phyloP scores from a whole-genome alignment of 2,113 vertebrate genomes.

The Myotis yumanensis region DNA sequence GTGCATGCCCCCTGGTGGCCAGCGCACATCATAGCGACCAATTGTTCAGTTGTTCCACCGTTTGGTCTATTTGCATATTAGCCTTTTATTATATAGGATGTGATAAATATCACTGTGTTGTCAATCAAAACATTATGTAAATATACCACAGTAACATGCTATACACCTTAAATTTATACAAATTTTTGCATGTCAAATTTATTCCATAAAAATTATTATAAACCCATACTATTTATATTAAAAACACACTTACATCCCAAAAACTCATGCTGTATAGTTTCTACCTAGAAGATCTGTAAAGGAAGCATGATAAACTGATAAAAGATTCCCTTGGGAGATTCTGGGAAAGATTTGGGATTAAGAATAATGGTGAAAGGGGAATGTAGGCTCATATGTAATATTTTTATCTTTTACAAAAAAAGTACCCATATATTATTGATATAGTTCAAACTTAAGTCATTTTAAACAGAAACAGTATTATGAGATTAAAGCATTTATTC shows the following conservation, averaged over 20 bases:
- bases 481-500: neutral
- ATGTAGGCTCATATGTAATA: neutral
- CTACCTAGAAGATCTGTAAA: neutral
- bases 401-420: neutral
- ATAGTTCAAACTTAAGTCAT: constrained; percentile 22
- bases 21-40: no score
- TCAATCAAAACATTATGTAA: neutral
- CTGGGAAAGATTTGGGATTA: neutral
- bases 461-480: neutral
- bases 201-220: neutral
- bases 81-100: no score
- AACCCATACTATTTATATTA: neutral
- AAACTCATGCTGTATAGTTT: neutral
- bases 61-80: no score
- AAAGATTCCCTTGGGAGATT: neutral
- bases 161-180: neutral
- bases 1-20: no score
- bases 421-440: neutral
- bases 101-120: neutral
- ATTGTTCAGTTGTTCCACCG: no score
- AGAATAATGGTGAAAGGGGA: neutral
- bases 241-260: neutral
- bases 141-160: neutral
- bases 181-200: neutral
- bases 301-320: neutral